These are phyloP conservation scores for Cryptocephalus primarius DNA, from an alignment of 2,888 invertebrate species.

Conservation along the genomic window DNA sequence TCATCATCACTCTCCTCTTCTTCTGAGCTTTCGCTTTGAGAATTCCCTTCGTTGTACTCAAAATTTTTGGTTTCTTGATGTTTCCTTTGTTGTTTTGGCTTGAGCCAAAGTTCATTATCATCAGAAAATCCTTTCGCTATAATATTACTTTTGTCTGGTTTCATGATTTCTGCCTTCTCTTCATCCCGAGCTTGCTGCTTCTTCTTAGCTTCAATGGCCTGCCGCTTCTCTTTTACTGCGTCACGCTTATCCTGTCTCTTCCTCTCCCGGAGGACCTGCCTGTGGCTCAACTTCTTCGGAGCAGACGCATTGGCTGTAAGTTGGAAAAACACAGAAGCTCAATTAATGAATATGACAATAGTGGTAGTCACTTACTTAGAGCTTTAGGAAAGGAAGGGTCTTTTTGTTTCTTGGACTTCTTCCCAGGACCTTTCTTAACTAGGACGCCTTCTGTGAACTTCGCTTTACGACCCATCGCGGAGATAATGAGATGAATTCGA, in stretches of 20 bases:
- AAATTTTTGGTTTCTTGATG: conserved; percentile 21
- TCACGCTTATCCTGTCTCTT: conserved; percentile 24
- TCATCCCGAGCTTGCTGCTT: conserved; percentile 10
- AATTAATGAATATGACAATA: not conserved
- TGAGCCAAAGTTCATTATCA: conserved; percentile 62
- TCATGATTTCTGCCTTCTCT: no score
- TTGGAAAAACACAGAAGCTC: not conserved
- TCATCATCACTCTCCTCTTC: conserved; percentile 17
- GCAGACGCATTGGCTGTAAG: conserved; percentile 33
- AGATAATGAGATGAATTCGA: conserved; percentile 1
- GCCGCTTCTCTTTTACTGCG: conserved; percentile 17
- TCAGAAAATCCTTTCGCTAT: conserved; percentile 48
- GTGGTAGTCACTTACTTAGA: conserved; percentile 34
- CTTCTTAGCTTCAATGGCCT: conserved; percentile 7
- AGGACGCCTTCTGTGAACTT: conserved; percentile 57
- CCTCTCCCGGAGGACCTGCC: conserved; percentile 22
- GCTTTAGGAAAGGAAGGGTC: conserved; percentile 61
- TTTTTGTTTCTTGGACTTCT: conserved; percentile 77
- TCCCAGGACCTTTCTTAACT: conserved; percentile 73
- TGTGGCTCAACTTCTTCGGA: conserved; percentile 51
- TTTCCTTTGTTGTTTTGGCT: conserved; percentile 42
- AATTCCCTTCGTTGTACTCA: conserved; percentile 21
- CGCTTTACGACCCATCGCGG: conserved; percentile 74
- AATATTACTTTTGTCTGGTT: no score
- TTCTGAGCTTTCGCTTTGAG: conserved; percentile 19